Evolutionary conservation across 2,888 invertebrate genomes (phyloP).

Genomic region (Norana najaformis): DNA sequence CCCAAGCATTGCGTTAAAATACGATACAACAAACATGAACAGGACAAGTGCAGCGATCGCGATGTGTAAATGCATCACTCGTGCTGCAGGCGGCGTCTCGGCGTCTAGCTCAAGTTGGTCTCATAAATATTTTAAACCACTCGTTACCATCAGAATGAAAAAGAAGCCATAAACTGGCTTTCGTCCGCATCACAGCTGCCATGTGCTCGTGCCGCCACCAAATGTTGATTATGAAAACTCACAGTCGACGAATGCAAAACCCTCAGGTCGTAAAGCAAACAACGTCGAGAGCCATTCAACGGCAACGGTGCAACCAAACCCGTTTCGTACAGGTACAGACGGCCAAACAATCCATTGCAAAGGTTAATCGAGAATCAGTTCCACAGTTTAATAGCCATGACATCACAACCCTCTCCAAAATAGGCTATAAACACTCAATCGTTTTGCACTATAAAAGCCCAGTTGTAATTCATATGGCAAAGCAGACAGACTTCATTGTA

Average conservation of each 20-base stretch:
- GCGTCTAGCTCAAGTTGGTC: not conserved
- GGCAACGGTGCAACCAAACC: not conserved
- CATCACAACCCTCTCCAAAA: not conserved
- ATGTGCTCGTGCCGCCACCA: not conserved
- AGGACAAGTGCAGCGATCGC: not conserved
- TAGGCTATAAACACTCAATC: not conserved
- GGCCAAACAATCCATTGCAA: not conserved
- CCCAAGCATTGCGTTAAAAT: not conserved
- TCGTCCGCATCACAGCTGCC: not conserved
- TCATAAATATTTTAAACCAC: not conserved
- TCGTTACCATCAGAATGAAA: not conserved
- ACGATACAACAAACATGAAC: not conserved
- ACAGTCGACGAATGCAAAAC: not conserved
- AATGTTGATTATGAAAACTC: constrained; percentile 5
- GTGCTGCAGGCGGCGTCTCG: not conserved
- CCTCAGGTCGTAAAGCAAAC: not conserved
- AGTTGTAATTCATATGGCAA: not conserved
- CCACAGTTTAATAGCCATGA: not conserved
- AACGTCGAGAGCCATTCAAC: not conserved
- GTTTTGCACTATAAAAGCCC: not conserved
- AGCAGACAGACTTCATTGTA: not conserved
- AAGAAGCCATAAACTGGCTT: not conserved
- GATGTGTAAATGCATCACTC: not conserved
- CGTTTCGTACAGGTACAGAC: not conserved
- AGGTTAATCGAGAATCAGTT: constrained; percentile 3